Evolutionary conservation across 1,140 invertebrate genomes (phyloP), one percentile per base, ranked within the genome.

Genomic region (Heliconius congener): DNA sequence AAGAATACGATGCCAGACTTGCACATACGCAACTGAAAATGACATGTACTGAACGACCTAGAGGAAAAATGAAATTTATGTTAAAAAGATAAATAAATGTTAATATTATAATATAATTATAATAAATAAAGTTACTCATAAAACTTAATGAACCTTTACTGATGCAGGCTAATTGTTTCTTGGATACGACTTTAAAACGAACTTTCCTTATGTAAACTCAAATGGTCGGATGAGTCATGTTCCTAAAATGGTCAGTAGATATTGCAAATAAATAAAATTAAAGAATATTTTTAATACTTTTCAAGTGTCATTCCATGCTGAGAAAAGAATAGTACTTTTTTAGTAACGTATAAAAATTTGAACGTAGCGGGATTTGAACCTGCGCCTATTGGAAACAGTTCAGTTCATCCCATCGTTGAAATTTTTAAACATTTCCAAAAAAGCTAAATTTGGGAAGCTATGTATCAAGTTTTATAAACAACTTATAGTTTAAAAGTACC

Each of bases 261-360:
- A 71, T 78, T 73, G 39, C 50, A 76, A 71, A 70, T 39, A 71
- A 71, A 72, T 23, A 79, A 50, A 78, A 73, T 70, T 76, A 13
- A 46, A 16, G 11, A 46, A 16, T 46, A 46, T 46, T 46, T 16
- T 46, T 46, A 46, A 16, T 13, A 16, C 1, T 46, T 46, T 46
- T 46, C 3, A 46, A 46, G 0, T 46, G 13, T 42, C 11, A 42
- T 42, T 42, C 39, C 42, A 46, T 11, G 34, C 34, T 37, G 34
- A 37, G 34, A 5, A 37, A 37, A 0, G 34, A 37, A 37, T 6
- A 37, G 6, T 37, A 37, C 0, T 37, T 0, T 37, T 37, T 6
- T 37, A 37, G 34, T 37, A 37, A 37, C 34, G 34, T 37, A 2
- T 37, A 37, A 37, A 37, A 37, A 37, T 34, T 34, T 34, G 2